Conservation (phyloP, 2,888 invertebrate genomes). For the Philereme transversata region DNA sequence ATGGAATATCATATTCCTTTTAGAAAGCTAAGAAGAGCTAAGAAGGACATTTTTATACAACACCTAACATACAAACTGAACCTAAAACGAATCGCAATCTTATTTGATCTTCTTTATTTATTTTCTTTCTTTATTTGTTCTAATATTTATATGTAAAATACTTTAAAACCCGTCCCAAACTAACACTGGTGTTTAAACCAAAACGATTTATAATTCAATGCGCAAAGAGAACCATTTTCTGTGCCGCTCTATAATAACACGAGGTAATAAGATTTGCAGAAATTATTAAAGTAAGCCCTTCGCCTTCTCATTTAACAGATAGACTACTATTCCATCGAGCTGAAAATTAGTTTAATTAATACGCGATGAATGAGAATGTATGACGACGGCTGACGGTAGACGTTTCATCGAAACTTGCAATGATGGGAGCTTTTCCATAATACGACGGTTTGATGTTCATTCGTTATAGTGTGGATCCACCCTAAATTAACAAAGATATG, state of each 20-base stretch:
- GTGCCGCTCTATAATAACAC: constrained; percentile 40
- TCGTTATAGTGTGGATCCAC: no score
- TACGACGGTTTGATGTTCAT: no score
- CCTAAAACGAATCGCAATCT: no score
- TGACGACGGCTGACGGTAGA: constrained; percentile 22
- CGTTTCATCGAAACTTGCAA: constrained; percentile 52
- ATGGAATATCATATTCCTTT: no score
- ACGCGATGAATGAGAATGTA: constrained; percentile 38
- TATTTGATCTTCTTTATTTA: not conserved
- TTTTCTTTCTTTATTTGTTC: not conserved
- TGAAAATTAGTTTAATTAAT: constrained; percentile 66
- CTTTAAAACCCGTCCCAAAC: not conserved
- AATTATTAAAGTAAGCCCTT: constrained; percentile 45
- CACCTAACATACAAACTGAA: no score
- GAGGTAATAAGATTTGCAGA: constrained; percentile 45
- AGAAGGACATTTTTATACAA: no score
- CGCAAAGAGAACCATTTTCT: constrained; percentile 43
- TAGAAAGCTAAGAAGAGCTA: no score
- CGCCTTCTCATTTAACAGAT: constrained; percentile 44
- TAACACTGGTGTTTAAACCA: not conserved
- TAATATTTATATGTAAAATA: not conserved
- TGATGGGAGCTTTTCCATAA: constrained; percentile 41
- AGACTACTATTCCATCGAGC: constrained; percentile 43
- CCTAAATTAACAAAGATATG: no score
- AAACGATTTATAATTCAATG: constrained; percentile 38